A percentile compares a stretch with the other conserved stretches of the same genome.
phyloP scores from a whole-genome alignment of 2,797 vertebrate species.

The Karalla daura region DNA sequence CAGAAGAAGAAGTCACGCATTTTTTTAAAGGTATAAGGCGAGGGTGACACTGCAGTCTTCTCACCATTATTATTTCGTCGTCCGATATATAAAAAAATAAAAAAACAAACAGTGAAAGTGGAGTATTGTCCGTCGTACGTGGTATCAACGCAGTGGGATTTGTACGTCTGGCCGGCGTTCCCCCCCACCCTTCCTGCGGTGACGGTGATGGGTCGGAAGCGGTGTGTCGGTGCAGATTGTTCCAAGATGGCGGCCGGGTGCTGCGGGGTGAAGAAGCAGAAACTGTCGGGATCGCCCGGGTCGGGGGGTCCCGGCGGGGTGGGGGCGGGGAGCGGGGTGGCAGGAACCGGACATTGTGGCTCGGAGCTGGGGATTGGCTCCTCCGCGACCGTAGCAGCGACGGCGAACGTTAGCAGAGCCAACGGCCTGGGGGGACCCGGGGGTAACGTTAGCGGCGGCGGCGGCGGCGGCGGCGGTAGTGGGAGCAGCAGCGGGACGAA shows the following conservation, averaged over 20 bases:
- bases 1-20: constrained; percentile 77
- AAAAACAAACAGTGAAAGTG: constrained; percentile 82
- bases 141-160: constrained; percentile 88
- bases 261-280: constrained; percentile 99
- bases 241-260: constrained; percentile 99
- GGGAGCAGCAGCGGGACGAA: constrained; percentile 80
- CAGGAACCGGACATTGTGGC: constrained; percentile 91
- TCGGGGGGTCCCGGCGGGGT: constrained; percentile 92
- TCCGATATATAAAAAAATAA: constrained; percentile 71
- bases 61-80: constrained; percentile 75
- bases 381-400: constrained; percentile 85
- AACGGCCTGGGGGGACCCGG: constrained; percentile 90
- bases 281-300: constrained; percentile 98
- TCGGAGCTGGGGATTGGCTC: constrained; percentile 90
- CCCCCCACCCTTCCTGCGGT: constrained; percentile 90
- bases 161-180: constrained; percentile 87
- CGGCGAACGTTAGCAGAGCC: constrained; percentile 85
- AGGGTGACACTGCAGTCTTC: constrained; percentile 86
- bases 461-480: constrained; percentile 81
- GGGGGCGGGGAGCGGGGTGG: constrained; percentile 88
- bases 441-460: constrained; percentile 85
- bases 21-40: constrained; percentile 75
- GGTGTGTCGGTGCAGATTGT: constrained; percentile 97
- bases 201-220: constrained; percentile 97
- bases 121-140: constrained; percentile 86